A percentile compares a stretch with the other conserved stretches of the same genome.
Evolutionary conservation across 1,140 invertebrate species (phyloP).

Genomic region (Solen grandis): DNA sequence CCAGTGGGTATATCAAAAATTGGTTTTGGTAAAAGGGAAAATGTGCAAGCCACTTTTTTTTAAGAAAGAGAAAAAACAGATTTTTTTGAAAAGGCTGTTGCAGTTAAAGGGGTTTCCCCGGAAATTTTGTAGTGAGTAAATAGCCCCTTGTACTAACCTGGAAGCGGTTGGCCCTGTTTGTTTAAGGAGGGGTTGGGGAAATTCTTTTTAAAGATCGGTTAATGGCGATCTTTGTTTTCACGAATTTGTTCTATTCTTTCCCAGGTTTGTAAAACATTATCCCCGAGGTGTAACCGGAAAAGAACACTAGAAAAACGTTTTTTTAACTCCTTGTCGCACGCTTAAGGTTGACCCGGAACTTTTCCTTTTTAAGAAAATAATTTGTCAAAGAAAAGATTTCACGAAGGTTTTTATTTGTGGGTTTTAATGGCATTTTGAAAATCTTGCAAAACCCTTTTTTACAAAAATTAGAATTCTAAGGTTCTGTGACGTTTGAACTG

Average conservation of each 20-base stretch:
- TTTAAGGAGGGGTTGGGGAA: slow-evolving; percentile 74
- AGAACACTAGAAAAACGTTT: slow-evolving; percentile 81
- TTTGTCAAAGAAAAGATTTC: slow-evolving; percentile 83
- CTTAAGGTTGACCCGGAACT: slow-evolving; percentile 80
- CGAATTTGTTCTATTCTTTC: slow-evolving; percentile 81
- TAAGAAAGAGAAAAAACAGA: no score
- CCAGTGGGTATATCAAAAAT: no score
- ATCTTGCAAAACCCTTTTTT: slow-evolving; percentile 82
- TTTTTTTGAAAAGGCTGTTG: no score
- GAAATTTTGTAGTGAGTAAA: no score
- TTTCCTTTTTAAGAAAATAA: slow-evolving; percentile 82
- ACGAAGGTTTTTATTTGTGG: slow-evolving; percentile 78
- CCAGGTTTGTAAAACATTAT: slow-evolving; percentile 79
- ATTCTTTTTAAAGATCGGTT: slow-evolving; percentile 81
- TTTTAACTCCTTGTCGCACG: slow-evolving; percentile 81
- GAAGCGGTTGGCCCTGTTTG: slow-evolving; percentile 79
- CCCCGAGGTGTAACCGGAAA: slow-evolving; percentile 78
- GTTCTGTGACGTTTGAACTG: slow-evolving; percentile 81
- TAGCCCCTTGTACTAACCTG: slow-evolving; percentile 78
- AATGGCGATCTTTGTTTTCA: slow-evolving; percentile 82
- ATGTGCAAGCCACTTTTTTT: no score
- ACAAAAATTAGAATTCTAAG: slow-evolving; percentile 82
- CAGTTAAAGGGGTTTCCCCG: no score
- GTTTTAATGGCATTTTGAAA: slow-evolving; percentile 81
- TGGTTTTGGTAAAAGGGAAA: no score